Evolutionary conservation across 2,113 vertebrate genomes (phyloP).

Genomic region (Elachura formosa): DNA sequence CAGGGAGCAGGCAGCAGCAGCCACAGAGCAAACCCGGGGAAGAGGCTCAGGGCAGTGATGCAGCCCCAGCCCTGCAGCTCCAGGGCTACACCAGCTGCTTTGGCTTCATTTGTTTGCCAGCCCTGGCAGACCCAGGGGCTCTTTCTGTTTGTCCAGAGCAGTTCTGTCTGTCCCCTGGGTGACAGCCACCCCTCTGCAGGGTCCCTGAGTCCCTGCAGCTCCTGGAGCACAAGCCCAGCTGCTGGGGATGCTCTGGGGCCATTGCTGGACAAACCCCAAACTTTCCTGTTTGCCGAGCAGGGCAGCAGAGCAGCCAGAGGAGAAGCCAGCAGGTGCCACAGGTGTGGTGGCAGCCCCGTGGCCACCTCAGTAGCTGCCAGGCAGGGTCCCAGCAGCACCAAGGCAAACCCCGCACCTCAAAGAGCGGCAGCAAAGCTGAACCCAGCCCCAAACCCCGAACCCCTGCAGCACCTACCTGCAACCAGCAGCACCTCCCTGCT

Average conservation of each 20-base stretch:
- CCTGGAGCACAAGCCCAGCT: not conserved
- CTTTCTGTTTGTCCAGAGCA: not conserved
- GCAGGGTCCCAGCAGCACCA: not conserved
- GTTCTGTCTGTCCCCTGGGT: too few relatives aligned
- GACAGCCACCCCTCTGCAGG: not conserved
- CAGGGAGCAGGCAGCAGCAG: not conserved
- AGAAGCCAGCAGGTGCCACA: not conserved
- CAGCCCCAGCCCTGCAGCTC: not conserved
- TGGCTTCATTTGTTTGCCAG: not conserved
- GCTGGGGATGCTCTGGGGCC: not conserved
- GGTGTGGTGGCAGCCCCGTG: not conserved
- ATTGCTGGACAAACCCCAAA: rapidly evolving
- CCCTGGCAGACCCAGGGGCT: not conserved
- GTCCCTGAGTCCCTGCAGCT: not conserved
- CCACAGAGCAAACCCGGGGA: rapidly evolving
- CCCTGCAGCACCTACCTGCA: constrained; percentile 35
- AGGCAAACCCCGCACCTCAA: not conserved
- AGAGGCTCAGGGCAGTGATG: rapidly evolving
- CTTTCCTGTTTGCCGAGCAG: not conserved
- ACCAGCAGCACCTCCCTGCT: constrained; percentile 66
- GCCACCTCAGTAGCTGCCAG: rapidly evolving
- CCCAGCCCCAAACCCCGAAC: rapidly evolving
- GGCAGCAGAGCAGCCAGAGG: not conserved
- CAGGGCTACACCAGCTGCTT: not conserved
- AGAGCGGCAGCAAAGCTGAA: not conserved